Evolutionary conservation across 1,140 invertebrate species (phyloP), one percentile per base, ranked within the genome.

Genomic region (Arctopsyche grandis): DNA sequence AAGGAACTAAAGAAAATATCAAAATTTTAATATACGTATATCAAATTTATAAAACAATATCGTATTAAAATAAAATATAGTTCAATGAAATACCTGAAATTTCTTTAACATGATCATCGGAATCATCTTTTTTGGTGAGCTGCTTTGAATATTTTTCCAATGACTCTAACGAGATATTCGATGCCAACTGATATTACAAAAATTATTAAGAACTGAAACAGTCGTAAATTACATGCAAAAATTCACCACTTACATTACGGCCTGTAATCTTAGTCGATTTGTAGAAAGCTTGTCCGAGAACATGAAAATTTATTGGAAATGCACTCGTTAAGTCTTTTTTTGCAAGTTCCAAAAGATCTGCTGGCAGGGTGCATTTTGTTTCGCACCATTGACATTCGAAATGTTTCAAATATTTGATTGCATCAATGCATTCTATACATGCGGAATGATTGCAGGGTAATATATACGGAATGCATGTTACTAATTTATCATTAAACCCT

Each of bases 391-490:
- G 85, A 79, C 87, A 88, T 71, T 85, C 83, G 77, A 87, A 84
- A 0, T 84, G 85, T 29, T 85, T 85, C 24, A 69, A 56, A 82
- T 85, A 86, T 75, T 85, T 69, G 58, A 85, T 84, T 70, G 85
- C 86, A 44, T 79, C 83, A 56, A 88, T 83, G 79, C 87, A 88
- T 44, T 84, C 85, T 73, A 87, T 85, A 78, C 87, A 88, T 80
- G 86, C 85, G 0, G 86, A 83, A 82, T 88, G 87, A 0, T 86
- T 86, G 82, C 87, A 88, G 82, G 79, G 73, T 19, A 88, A 81
- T 29, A 86, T 84, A 29, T 87, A 81, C 44, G 87, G 87, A 24
- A 88, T 78, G 66, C 86, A 26, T 22, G 3, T 3, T 5, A 7
- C 63, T 5, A 66, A 38, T 7, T 38, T 38, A 38, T 38, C 29